These are phyloP conservation scores for Noctua comes DNA, from an alignment of 2,888 invertebrate species.

Conservation along the genomic window DNA sequence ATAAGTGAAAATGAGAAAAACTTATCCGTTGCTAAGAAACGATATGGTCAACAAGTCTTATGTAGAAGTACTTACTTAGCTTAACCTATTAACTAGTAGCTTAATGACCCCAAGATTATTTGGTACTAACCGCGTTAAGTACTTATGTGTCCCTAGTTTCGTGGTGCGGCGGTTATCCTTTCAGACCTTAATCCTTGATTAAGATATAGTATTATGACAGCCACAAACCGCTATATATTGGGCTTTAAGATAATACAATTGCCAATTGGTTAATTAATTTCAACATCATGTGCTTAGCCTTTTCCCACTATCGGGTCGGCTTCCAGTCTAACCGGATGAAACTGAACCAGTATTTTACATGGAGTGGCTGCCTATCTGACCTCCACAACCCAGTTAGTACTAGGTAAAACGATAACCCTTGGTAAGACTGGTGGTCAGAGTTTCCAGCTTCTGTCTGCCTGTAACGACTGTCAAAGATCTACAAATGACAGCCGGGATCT, in stretches of 20 bases:
- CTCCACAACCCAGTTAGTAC: neutral
- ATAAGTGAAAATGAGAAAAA: neutral
- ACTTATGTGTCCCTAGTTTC: slow-evolving; percentile 16
- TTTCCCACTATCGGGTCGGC: no score
- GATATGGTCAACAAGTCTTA: neutral
- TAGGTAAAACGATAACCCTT: neutral
- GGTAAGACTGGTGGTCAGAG: neutral
- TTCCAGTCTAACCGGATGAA: no score
- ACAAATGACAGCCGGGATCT: neutral
- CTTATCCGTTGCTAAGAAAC: neutral
- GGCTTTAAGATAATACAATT: neutral
- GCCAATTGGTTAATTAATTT: neutral
- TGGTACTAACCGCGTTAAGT: slow-evolving; percentile 1
- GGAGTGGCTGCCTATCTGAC: no score
- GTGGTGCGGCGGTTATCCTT: slow-evolving; percentile 14
- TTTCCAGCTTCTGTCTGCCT: neutral
- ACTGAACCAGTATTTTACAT: no score
- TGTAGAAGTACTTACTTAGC: neutral
- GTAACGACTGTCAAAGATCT: neutral
- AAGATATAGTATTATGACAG: slow-evolving; percentile 12
- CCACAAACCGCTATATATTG: neutral
- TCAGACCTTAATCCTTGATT: slow-evolving; percentile 22
- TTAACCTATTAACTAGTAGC: neutral
- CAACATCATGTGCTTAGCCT: no score
- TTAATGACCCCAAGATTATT: slow-evolving; percentile 8